A percentile compares a stretch with the other conserved stretches of the same genome.
phyloP scores from a whole-genome alignment of 2,113 vertebrate genomes.

The Fregata magnificens region DNA sequence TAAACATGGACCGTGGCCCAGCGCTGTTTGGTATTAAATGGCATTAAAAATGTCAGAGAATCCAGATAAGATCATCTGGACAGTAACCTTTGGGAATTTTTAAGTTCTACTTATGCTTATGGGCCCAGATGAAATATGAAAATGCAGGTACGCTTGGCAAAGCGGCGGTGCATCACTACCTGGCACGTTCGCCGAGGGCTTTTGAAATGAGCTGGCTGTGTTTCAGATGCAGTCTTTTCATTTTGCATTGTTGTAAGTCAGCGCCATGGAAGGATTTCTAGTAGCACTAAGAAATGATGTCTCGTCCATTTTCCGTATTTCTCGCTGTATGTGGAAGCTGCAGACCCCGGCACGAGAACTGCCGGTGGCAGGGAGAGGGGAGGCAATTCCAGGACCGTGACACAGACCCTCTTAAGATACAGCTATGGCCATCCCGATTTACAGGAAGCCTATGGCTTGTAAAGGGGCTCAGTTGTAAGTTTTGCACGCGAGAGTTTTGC shows the following conservation, averaged over 20 bases:
- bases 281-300: neutral
- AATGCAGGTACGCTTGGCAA: neutral
- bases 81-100: neutral
- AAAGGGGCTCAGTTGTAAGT: neutral
- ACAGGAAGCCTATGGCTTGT: neutral
- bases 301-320: fast-evolving
- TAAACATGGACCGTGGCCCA: neutral
- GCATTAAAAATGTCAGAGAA: neutral
- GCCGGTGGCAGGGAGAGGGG: fast-evolving
- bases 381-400: neutral
- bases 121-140: neutral
- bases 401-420: neutral
- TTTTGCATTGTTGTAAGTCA: neutral
- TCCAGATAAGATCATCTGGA: neutral
- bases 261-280: neutral
- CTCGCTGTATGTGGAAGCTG: neutral
- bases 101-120: neutral
- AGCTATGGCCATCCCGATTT: neutral
- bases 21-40: neutral
- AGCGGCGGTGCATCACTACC: fast-evolving
- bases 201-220: neutral
- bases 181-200: neutral
- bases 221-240: neutral
- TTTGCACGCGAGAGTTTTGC: neutral
- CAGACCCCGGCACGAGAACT: fast-evolving